Conservation (phyloP, 2,888 invertebrate species). For the Leptarthrus brevirostris region DNA sequence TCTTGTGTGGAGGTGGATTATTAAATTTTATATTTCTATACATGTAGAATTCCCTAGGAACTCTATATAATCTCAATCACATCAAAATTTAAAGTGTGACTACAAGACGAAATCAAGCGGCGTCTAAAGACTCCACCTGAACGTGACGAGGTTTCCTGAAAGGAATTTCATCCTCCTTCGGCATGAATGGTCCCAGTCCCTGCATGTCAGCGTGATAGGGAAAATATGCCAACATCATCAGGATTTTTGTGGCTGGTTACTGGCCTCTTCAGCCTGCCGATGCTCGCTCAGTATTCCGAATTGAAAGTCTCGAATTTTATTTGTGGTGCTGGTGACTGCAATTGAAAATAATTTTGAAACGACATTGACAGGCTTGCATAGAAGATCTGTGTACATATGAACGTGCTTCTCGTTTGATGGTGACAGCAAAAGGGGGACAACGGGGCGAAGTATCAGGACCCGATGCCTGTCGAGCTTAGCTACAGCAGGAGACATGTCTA, state of each 20-base stretch:
- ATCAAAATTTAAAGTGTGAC: conserved; percentile 31
- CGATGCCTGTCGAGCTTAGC: background rate
- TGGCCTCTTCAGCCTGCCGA: too few species aligned
- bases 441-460: background rate
- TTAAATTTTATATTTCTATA: conserved; percentile 16
- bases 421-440: background rate
- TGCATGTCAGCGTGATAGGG: conserved; percentile 20
- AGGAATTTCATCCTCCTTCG: conserved; percentile 10
- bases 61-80: conserved; percentile 15
- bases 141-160: conserved; percentile 37
- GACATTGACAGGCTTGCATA: conserved; percentile 44
- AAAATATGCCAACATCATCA: conserved; percentile 45
- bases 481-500: background rate
- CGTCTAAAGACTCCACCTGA: conserved; percentile 17
- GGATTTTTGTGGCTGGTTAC: conserved; percentile 29
- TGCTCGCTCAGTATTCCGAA: conserved; percentile 25
- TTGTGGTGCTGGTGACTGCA: conserved; percentile 45
- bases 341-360: conserved; percentile 46
- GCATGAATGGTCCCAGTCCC: background rate
- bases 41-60: background rate
- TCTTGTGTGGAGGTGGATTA: background rate
- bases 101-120: conserved; percentile 29
- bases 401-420: background rate
- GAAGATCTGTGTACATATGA: conserved; percentile 20
- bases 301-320: conserved; percentile 38